Base-by-base conservation (phyloP, 2,888 invertebrate species). In the Rhorus exstirpatorius region DNA sequence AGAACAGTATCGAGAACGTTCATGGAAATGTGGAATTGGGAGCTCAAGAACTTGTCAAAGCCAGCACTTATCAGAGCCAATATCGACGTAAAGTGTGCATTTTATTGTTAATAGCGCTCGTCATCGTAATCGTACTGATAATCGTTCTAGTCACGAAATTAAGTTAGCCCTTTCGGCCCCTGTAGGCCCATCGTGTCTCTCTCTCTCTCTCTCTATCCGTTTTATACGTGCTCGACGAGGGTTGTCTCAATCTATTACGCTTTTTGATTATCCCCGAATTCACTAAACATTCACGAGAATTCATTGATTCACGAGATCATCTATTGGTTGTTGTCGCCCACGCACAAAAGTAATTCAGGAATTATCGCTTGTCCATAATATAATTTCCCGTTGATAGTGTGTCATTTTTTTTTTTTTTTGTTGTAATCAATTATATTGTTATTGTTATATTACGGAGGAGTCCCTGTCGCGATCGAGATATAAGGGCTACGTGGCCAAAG, bases 1-100 rank as follows among this genome's bases (percentile, higher is more conserved):
- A 97, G 92, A 96, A 95, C 87, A 96, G 96, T 93, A 96, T 98
- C 89, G 97, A 97, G 89, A 94, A 95, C 79, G 95, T 96, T 0
- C 95, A 95, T 68, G 95, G 95, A 1, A 95, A 96, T 87, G 97
- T 98, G 3, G 97, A 97, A 91, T 93, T 95, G n/a, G 98, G 97
- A 0, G 94, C 95, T 4, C 95, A 95, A 83, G 96, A 98, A 88
- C 93, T 98, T 51, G 94, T 95, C n/a, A 97, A 97, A 92, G 98
- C 98, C 17, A 95, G 96, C 38, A 94, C 95, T 86, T 96, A 97
- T 93, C 97, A 97, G 93, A 96, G 96, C 92, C 95, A 94, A 90
- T 96, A 96, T 92, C 94, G 97, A 76, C 95, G 95, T 91, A 97
- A 96, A 94, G 94, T 97, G 93, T 95, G 96, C 91, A 95, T 97